Conservation (phyloP, 2,888 invertebrate species). For the Boloria euphrosyne region DNA sequence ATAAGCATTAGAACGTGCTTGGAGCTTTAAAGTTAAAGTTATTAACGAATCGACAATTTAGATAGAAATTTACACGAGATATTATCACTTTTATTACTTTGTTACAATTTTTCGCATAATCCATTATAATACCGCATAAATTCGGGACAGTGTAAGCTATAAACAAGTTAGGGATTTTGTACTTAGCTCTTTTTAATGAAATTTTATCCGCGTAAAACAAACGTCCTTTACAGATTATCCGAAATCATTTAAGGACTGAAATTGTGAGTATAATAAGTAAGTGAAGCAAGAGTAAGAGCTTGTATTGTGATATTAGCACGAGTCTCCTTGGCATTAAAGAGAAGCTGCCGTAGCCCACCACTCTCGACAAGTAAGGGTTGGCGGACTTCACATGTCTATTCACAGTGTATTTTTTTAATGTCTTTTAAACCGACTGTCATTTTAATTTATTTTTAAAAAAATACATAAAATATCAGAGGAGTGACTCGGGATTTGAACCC, state of each 20-base stretch:
- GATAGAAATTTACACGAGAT: not conserved
- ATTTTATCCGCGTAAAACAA: slow-evolving; percentile 26
- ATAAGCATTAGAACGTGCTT: too few relatives aligned
- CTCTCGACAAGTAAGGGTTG: too few relatives aligned
- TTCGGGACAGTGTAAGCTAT: slow-evolving; percentile 31
- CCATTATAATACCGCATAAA: slow-evolving; percentile 25
- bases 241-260: not conserved
- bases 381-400: too few relatives aligned
- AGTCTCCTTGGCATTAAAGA: too few relatives aligned
- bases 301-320: too few relatives aligned
- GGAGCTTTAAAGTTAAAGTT: not conserved
- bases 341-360: too few relatives aligned
- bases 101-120: slow-evolving; percentile 22
- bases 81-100: slow-evolving; percentile 11
- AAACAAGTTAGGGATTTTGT: slow-evolving; percentile 28
- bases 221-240: slow-evolving; percentile 5
- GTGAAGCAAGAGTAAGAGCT: too few relatives aligned
- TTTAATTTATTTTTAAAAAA: too few relatives aligned
- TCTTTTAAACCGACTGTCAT: too few relatives aligned
- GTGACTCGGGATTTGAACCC: too few relatives aligned
- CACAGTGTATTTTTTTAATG: too few relatives aligned
- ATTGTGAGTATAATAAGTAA: not conserved
- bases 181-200: slow-evolving; percentile 36
- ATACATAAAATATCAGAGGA: too few relatives aligned
- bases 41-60: not conserved